Percentiles rank a stretch among this genome's conserved stretches.
These are phyloP conservation scores for Mus pahari DNA, from an alignment of 2,113 vertebrate genomes.

Conservation along the genomic window DNA sequence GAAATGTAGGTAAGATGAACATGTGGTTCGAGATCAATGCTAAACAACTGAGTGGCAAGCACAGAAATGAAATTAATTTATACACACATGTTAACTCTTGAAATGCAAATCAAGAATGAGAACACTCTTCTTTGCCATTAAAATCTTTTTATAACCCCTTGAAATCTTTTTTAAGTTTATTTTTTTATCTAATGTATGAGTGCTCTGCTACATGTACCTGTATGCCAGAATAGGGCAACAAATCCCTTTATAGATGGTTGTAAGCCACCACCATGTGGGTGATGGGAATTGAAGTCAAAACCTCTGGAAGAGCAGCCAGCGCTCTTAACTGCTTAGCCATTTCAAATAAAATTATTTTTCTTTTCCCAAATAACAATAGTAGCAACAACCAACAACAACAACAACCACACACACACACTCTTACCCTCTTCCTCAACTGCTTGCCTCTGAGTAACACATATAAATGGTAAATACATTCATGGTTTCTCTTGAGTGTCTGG, in stretches of 20 bases:
- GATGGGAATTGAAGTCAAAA: too few relatives aligned
- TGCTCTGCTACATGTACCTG: too few relatives aligned
- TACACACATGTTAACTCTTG: background rate
- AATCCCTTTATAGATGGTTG: too few relatives aligned
- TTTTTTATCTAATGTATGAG: too few relatives aligned
- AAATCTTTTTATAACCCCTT: too few relatives aligned
- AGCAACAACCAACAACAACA: background rate
- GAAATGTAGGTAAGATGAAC: background rate
- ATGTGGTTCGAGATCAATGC: background rate
- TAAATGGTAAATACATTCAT: background rate
- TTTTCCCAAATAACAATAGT: background rate
- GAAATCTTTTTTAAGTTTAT: too few relatives aligned
- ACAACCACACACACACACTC: background rate
- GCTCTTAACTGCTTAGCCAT: too few relatives aligned
- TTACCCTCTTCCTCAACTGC: background rate
- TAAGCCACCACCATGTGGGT: too few relatives aligned
- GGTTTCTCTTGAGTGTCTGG: background rate
- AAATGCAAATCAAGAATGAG: constrained; percentile 35
- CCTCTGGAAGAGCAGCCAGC: too few relatives aligned
- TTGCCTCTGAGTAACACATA: background rate
- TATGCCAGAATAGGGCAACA: too few relatives aligned
- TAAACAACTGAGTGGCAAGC: background rate
- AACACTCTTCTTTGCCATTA: background rate
- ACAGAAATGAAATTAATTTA: background rate
- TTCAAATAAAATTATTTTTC: background rate